Conservation (phyloP, 2,888 invertebrate genomes). For the Dryobota labecula region DNA sequence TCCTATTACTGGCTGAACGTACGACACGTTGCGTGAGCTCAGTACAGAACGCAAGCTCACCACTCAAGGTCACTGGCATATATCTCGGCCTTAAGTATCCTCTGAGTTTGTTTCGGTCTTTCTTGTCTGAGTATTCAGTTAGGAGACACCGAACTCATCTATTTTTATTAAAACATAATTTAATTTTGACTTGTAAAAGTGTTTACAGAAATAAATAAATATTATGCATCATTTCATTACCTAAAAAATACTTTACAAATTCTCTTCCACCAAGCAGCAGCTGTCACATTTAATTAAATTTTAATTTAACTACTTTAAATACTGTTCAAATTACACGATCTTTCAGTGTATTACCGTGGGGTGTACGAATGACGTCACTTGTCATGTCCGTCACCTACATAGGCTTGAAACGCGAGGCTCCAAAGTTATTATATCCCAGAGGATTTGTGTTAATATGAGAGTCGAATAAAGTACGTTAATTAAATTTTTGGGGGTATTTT, state of each 20-base stretch:
- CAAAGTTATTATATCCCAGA: slow-evolving; percentile 31
- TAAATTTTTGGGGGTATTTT: slow-evolving; percentile 12
- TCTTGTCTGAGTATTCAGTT: no score
- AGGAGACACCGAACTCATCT: no score
- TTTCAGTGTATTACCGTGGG: slow-evolving; percentile 10
- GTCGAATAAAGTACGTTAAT: slow-evolving; percentile 20
- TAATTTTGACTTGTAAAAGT: no score
- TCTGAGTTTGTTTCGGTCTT: no score
- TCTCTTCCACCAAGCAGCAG: neutral
- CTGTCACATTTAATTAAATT: slow-evolving; percentile 23
- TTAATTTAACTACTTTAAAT: slow-evolving; percentile 41
- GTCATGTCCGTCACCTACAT: slow-evolving; percentile 45
- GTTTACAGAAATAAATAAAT: no score
- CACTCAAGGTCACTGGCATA: no score
- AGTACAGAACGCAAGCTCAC: no score
- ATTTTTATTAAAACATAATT: no score
- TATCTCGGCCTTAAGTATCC: no score
- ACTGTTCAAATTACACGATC: slow-evolving; percentile 18
- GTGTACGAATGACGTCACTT: slow-evolving; percentile 52
- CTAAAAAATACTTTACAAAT: neutral
- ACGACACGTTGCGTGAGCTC: no score
- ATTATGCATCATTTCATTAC: neutral
- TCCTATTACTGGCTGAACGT: no score
- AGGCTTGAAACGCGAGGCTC: slow-evolving; percentile 26
- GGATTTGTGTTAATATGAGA: slow-evolving; percentile 41